Base-by-base conservation (phyloP, 2,113 vertebrate species). In the Orientallactaga bullata region DNA sequence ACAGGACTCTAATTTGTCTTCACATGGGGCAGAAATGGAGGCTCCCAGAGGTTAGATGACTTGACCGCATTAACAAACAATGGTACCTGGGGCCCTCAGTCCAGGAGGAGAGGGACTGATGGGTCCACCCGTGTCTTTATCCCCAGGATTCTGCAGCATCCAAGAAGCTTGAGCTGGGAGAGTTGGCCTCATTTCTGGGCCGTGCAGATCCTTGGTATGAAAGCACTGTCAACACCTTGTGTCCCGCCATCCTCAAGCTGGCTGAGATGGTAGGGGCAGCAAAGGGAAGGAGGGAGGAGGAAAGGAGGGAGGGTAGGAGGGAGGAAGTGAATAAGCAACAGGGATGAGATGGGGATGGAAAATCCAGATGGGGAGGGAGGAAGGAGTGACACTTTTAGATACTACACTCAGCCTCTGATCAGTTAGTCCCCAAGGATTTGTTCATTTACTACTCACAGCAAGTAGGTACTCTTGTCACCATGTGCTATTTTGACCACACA, bases 151-250 rank as follows among this genome's bases (percentile, higher is more conserved):
- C 28, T 0, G 0, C 66, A 26, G 60, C 90, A 7, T 18, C 88
- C 0, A 1, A 87, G 83, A 96, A 72, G 0, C 90, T 89, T 0
- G 97, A 98, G 74, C 97, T 98, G 58, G 97, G 98, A 20, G 98
- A 99, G 93, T 95, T 99, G 78, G 99, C 99, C 0, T 84, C 98
- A 0, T 99, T 99, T 96, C 97, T 99, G 97, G 98, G 99, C 97
- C 99, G 97, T 39, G 98, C 98, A 0, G 99, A 99, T 95, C 99
- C 98, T 0, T 99, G 99, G 99, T 99, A 99, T 0, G 98, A 99
- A 93, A 99, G 97, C 96, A 99, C 99, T 90, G 97, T 99, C 97
- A 98, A 97, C 96, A 98, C 98, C 0, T 97, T 99, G 96, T 98
- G 98, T 66, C 97, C 98, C 51, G 97, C 98, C 97, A 99, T 99